Evolutionary conservation across 2,797 vertebrate genomes (phyloP), one percentile per base, ranked within the genome.

Genomic region (Martes flavigula): DNA sequence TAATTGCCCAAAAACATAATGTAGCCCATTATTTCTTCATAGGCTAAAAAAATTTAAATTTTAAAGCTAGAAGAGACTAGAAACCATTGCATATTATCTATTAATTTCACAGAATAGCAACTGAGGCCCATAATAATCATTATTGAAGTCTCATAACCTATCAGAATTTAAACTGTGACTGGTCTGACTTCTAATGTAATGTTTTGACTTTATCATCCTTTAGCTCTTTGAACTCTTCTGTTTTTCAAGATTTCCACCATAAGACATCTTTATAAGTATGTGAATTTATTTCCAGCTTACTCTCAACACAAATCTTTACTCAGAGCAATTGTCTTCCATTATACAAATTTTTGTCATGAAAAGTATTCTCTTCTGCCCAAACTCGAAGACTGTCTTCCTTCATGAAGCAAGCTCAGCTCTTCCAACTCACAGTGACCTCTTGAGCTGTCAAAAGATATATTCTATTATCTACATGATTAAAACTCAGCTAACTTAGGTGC

Each of bases 1-100:
- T 97, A 97, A 97, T 95, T 95, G 75, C 64, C 93, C 70, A 82
- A 96, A 97, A 98, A 84, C 25, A 95, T 73, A 88, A 81, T 90
- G 9, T 51, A 75, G 11, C 9, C n/a, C 56, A 97, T 96, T 91
- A 96, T 96, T 97, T 97, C 82, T 94, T 97, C 85, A 96, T 92
- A 95, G 48, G 7, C 43, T 13, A 95, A 48, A 46, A 43, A 77
- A 48, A 32, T 48, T 35, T 82, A 62, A 91, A 96, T 60, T 92
- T 95, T 95, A 95, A 96, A 87, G 23, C 30, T 75, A 56, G 40
- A 81, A 96, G 7, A 90, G 15, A 60, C 30, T 62, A 92, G 64
- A 94, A 87, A 85, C 79, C 21, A 92, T 51, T 95, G 86, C 62
- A 64, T 81, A 25, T 90, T 97, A 56, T 30, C n/a, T 84, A 14